Conservation (phyloP, 2,888 invertebrate genomes). For the Napeogenes sylphis region DNA sequence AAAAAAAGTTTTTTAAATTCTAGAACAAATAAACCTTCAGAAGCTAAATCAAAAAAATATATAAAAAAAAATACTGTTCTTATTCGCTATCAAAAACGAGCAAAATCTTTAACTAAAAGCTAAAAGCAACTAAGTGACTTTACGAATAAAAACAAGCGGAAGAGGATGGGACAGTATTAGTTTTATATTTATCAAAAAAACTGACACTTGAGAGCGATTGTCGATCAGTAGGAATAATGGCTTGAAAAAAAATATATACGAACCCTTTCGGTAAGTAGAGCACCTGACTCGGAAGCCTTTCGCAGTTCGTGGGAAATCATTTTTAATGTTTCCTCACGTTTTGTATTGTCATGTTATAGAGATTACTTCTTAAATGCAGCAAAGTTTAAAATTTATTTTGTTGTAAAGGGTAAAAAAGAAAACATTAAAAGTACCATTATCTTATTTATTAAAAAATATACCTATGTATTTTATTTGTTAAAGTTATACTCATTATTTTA, state of each 20-base stretch:
- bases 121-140: constrained; percentile 35
- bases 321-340: constrained; percentile 35
- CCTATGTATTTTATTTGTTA: no score
- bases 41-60: neutral
- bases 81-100: neutral
- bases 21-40: no score
- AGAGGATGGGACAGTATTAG: constrained; percentile 78
- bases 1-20: no score
- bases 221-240: constrained; percentile 70
- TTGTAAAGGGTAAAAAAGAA: no score
- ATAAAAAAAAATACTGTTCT: constrained; percentile 5
- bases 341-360: constrained; percentile 16
- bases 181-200: constrained; percentile 74
- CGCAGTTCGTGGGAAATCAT: constrained; percentile 65
- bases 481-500: no score
- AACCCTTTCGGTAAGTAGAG: constrained; percentile 62
- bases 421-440: no score
- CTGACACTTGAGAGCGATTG: constrained; percentile 69
- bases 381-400: no score
- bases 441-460: no score
- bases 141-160: constrained; percentile 65
- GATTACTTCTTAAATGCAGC: neutral
- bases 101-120: neutral
- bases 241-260: constrained; percentile 58
- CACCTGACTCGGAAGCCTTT: constrained; percentile 76